A percentile compares a stretch with the other conserved stretches of the same genome.
Conservation (phyloP, 2,888 invertebrate genomes). For the Hipparchia sbordonii region DNA sequence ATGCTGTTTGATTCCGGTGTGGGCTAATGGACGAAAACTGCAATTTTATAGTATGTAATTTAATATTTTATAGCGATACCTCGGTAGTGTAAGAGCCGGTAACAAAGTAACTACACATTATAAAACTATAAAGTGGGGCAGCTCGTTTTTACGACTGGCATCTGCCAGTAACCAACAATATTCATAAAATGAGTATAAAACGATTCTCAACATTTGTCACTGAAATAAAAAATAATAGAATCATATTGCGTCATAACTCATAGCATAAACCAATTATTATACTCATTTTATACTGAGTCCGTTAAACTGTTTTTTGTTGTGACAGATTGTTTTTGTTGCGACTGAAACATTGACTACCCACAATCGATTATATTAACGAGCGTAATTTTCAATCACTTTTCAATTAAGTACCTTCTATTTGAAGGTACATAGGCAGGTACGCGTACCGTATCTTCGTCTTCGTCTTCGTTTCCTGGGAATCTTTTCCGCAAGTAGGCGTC, state of each 20-base stretch:
- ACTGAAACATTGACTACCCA: too few relatives aligned
- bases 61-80: neutral
- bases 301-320: neutral
- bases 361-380: too few relatives aligned
- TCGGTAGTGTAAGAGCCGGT: neutral
- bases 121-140: slow-evolving; percentile 11
- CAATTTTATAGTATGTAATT: neutral
- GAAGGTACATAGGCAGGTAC: too few relatives aligned
- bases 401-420: too few relatives aligned
- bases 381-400: too few relatives aligned
- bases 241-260: slow-evolving; percentile 41
- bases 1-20: too few relatives aligned
- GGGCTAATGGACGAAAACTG: neutral
- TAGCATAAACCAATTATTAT: neutral
- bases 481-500: too few relatives aligned
- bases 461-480: too few relatives aligned
- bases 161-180: slow-evolving; percentile 26
- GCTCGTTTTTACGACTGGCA: slow-evolving; percentile 25
- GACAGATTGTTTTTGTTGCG: neutral
- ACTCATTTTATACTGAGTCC: neutral
- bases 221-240: slow-evolving; percentile 37
- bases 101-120: neutral
- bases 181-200: slow-evolving; percentile 13
- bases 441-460: too few relatives aligned
- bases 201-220: slow-evolving; percentile 27